Conservation (phyloP, 2,113 vertebrate genomes). For the Steatornis caripensis region DNA sequence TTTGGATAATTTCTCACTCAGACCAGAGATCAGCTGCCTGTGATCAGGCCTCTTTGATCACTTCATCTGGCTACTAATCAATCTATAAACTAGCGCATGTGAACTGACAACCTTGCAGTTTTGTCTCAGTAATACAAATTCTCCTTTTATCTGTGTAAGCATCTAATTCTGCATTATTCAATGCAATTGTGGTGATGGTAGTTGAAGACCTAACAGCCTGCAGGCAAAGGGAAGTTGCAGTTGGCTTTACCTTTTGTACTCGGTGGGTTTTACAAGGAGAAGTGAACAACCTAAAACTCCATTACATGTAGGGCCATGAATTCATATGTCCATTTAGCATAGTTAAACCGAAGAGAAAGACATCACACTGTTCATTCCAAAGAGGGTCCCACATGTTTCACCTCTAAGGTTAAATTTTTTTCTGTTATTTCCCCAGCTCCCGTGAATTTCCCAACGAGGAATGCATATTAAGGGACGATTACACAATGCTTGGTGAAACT, state of each 20-base stretch:
- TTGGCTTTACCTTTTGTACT: background rate
- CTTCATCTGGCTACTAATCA: background rate
- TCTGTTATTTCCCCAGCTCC: background rate
- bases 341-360: background rate
- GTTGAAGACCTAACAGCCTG: background rate
- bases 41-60: background rate
- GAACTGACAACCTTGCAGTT: background rate
- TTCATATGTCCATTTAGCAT: background rate
- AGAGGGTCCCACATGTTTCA: background rate
- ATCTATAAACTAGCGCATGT: background rate
- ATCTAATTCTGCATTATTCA: background rate
- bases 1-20: background rate
- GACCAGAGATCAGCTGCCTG: background rate
- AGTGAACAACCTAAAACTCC: background rate
- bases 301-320: background rate
- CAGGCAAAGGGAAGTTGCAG: background rate
- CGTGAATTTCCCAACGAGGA: background rate
- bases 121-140: background rate
- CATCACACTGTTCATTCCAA: background rate
- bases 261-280: background rate
- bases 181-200: background rate
- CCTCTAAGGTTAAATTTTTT: background rate
- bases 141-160: background rate
- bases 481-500: slow-evolving; percentile 62
- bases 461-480: slow-evolving; percentile 24